Evolutionary conservation across 2,797 vertebrate species (phyloP).

Genomic region (Echeneis naucrates): DNA sequence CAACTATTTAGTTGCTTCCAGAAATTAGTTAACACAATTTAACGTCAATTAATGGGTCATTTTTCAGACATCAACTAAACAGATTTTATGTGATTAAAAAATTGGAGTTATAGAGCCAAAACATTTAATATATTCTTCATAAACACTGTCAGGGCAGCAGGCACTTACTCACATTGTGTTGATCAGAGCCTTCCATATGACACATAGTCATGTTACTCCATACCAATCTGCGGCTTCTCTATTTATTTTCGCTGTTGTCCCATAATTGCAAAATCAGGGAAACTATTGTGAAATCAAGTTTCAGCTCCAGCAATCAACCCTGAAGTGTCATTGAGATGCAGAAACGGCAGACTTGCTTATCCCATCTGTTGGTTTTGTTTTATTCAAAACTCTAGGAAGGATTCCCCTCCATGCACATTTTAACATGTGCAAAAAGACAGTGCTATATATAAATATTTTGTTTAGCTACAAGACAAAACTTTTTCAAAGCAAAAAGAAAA

Average conservation of each 20-base stretch:
- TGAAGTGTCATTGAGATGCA: constrained; percentile 5
- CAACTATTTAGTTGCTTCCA: background rate
- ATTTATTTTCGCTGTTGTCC: constrained; percentile 19
- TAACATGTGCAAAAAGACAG: too few species aligned
- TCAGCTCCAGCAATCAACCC: constrained; percentile 48
- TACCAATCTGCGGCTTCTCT: constrained; percentile 12
- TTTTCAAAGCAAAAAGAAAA: too few species aligned
- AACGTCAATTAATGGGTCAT: background rate
- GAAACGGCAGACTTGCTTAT: constrained; percentile 4
- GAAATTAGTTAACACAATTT: background rate
- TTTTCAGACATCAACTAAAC: background rate
- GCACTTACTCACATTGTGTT: background rate
- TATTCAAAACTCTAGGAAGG: background rate
- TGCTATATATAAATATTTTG: too few species aligned
- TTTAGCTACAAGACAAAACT: too few species aligned
- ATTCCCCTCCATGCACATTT: too few species aligned
- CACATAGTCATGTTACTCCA: background rate
- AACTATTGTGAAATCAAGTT: constrained; percentile 56
- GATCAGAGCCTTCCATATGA: constrained; percentile 6
- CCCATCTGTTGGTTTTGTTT: constrained; percentile 1
- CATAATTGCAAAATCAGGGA: constrained; percentile 48
- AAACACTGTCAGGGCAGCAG: constrained; percentile 13
- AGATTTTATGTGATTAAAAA: background rate
- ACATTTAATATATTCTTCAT: background rate
- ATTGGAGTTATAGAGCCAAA: background rate